Conservation (phyloP, 2,113 vertebrate species). For the Amblyopsis rosae region DNA sequence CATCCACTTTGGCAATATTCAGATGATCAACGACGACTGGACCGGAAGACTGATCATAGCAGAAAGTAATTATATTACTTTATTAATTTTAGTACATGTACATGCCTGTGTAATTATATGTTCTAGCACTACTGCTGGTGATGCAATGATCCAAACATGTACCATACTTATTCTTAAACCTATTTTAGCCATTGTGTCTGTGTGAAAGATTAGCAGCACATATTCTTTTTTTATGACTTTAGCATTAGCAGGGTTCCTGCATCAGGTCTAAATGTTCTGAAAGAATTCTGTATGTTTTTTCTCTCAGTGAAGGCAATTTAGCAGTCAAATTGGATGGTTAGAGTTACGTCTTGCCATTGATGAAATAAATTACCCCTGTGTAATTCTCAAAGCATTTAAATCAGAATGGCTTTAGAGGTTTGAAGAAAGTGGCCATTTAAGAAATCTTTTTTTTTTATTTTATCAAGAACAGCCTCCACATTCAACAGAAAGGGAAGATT, state of each 20-base stretch:
- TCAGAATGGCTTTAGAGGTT: conserved; percentile 21
- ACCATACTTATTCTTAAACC: conserved; percentile 15
- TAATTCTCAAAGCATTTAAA: conserved; percentile 40
- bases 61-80: conserved; percentile 85
- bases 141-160: conserved; percentile 4
- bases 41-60: conserved; percentile 84
- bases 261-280: conserved; percentile 65
- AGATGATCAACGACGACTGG: conserved; percentile 97
- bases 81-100: too few species aligned
- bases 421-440: neutral
- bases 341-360: conserved; percentile 44
- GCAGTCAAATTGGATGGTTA: conserved; percentile 66
- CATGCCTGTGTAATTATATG: neutral
- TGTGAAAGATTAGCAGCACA: conserved; percentile 58
- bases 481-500: neutral
- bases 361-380: conserved; percentile 47
- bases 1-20: conserved; percentile 95
- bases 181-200: conserved; percentile 38
- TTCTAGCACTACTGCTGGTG: neutral
- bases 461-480: neutral
- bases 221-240: conserved; percentile 36
- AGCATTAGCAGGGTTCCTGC: conserved; percentile 37
- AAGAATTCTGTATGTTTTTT: conserved; percentile 59
- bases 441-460: neutral
- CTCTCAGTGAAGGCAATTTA: conserved; percentile 70